Evolutionary conservation across 2,797 vertebrate genomes (phyloP), one percentile per base, ranked within the genome.

Genomic region (Phyllotis vaccarum): DNA sequence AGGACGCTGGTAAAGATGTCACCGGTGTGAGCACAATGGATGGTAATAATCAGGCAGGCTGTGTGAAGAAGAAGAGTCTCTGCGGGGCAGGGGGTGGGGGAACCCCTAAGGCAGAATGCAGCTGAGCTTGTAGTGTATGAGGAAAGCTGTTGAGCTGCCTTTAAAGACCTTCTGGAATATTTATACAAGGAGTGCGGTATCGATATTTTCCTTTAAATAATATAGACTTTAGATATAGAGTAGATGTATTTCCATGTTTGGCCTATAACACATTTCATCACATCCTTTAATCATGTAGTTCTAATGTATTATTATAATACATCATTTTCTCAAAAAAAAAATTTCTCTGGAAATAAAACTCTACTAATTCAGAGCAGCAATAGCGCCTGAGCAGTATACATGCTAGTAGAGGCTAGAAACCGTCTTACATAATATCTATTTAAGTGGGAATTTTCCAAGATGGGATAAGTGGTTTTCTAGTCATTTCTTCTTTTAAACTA

Each of bases 251-350:
- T 58, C 78, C 27, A 22, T 11, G 93, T 74, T 52, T 82, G 75
- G 22, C 10, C 43, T 58, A 70, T 10, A 70, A 22, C 27, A 86
- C 52, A 43, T 82, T 74, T 70, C 89, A 80, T 46, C 37, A 22
- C 27, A 60, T 74, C 78, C 64, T 16, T 0, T 60, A 81, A 52
- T 43, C 31, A 40, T 22, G 78, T 34, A 40, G 16, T 76, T 81
- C 90, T 60, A 75, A 79, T 89, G 49, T 82, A 81, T 54, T 37
- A 81, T 54, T 10, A 52, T 52, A 34, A 29, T 16, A 16, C 52
- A 49, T 88, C 12, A 52, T 85, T 89, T 95, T 81, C 85, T 94
- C 60, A 83, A 95, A 49, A 80, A 83, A 95, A 49, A 80, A 58
- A 11, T 68, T 86, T 82, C 21, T 75, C 43, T 82, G 49, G 72